Evolutionary conservation across 2,113 vertebrate genomes (phyloP), one percentile per base, ranked within the genome.

Genomic region (chimpanzee (Pan troglodytes)): DNA sequence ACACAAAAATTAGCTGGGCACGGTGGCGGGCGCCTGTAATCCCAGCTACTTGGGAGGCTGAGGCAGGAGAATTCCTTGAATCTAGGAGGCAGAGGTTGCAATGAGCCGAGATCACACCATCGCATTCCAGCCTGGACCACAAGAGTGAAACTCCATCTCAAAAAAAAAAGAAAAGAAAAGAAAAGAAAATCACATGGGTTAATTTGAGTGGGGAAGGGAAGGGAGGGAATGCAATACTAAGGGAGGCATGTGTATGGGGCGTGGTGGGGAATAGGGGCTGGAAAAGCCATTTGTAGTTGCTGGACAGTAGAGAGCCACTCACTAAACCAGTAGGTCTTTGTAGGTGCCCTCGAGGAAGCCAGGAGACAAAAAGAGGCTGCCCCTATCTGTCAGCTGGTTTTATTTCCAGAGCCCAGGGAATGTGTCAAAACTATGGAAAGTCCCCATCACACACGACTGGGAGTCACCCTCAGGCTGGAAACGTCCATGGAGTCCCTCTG

Each of bases 171-270:
- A 61, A 61, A 61, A 30, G 5, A 64, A 64, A 14, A 64, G 27
- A 64, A 64, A 64, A 64, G 61, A 64, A 64, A 59, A 67, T 38
- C 84, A 25, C 12, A 13, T 6, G 25, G 68, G n/a, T 8, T 70
- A 38, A 5, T 45, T 35, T 68, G 13, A 82, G 68, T 17, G 10
- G n/a, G 32, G 9, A 8, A 22, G 16, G 20, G 40, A 57, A 6
- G 5, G 27, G 2, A 7, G 11, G 12, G 0, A 57, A 2, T 0
- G 50, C 30, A 3, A 38, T 0, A 23, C 59, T 43, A 14, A 79
- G 76, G 22, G 6, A 25, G 10, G 12, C 9, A 57, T 35, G 27
- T 4, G 40, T 40, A 55, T 20, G 18, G 61, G 82, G 59, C 9
- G 3, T n/a, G 55, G 43, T 64, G 8, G 25, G 20, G 38, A 67